Evolutionary conservation across 1,140 invertebrate genomes (phyloP).

Genomic region (Dufourea novaeangliae): DNA sequence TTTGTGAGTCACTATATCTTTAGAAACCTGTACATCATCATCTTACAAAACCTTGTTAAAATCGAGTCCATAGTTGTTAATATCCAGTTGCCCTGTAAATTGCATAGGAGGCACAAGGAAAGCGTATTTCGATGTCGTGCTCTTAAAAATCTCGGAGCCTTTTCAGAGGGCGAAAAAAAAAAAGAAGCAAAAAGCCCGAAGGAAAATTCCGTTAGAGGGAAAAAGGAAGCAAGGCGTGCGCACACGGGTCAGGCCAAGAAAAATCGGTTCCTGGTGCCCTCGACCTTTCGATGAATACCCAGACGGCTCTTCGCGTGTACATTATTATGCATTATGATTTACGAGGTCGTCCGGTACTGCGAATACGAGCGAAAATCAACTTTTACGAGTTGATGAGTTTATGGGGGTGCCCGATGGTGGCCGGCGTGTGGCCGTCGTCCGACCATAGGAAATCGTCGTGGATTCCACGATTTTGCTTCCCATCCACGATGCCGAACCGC

Average conservation of each 20-base stretch:
- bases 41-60: no score
- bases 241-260: background rate
- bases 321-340: slow-evolving; percentile 62
- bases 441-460: slow-evolving; percentile 67
- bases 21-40: no score
- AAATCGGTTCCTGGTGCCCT: background rate
- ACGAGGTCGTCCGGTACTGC: slow-evolving; percentile 55
- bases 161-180: no score
- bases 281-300: slow-evolving; percentile 57
- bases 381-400: slow-evolving; percentile 73
- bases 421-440: slow-evolving; percentile 72
- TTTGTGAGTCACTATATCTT: no score
- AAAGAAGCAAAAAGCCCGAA: background rate
- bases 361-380: slow-evolving; percentile 53
- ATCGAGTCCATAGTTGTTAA: no score
- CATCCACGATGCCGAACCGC: background rate
- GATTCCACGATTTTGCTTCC: slow-evolving; percentile 43
- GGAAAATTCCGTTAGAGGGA: slow-evolving; percentile 8
- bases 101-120: no score
- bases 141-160: no score
- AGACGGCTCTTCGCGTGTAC: background rate
- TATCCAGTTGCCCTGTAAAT: no score
- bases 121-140: no score
- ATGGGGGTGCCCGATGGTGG: slow-evolving; percentile 68
- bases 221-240: background rate